These are phyloP conservation scores for Trigoniulus corallinus DNA, from an alignment of 1,140 invertebrate genomes.

Conservation along the genomic window DNA sequence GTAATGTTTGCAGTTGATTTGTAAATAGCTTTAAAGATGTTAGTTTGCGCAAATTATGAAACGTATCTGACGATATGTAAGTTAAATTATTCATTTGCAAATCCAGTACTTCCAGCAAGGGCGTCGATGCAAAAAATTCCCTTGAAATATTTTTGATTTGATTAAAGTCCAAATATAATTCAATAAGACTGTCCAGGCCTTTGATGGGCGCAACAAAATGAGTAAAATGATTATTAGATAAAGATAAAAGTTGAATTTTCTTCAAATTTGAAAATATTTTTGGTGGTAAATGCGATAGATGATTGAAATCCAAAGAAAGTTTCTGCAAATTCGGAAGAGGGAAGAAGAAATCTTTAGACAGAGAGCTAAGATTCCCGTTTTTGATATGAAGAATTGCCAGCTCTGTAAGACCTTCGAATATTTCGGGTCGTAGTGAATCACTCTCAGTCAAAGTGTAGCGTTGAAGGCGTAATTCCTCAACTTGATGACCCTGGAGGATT, in stretches of 20 bases:
- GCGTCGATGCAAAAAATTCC: not conserved
- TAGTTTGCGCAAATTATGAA: conserved; percentile 9
- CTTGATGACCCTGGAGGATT: not conserved
- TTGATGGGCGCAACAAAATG: not conserved
- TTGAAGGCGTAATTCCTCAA: not conserved
- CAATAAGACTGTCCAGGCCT: not conserved
- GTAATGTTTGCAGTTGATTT: conserved; percentile 35
- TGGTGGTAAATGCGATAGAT: not conserved
- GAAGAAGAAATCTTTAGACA: conserved; percentile 3
- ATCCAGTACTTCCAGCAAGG: not conserved
- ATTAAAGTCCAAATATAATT: not conserved
- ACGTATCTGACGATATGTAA: conserved; percentile 11
- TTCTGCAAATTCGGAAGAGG: conserved; percentile 2
- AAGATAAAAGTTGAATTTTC: conserved; percentile 27
- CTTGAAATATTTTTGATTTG: not conserved
- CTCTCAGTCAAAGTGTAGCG: not conserved
- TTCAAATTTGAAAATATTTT: conserved; percentile 4
- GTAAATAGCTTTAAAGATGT: conserved; percentile 22
- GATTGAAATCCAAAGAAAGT: conserved; percentile 6
- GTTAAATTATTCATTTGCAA: conserved; percentile 7
- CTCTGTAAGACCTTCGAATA: not conserved
- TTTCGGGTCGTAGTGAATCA: not conserved
- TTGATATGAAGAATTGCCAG: not conserved
- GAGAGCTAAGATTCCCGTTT: not conserved
- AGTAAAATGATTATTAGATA: not conserved